Evolutionary conservation across 2,888 invertebrate genomes (phyloP), one percentile per base, ranked within the genome.

Genomic region (Dryobotodes eremita): DNA sequence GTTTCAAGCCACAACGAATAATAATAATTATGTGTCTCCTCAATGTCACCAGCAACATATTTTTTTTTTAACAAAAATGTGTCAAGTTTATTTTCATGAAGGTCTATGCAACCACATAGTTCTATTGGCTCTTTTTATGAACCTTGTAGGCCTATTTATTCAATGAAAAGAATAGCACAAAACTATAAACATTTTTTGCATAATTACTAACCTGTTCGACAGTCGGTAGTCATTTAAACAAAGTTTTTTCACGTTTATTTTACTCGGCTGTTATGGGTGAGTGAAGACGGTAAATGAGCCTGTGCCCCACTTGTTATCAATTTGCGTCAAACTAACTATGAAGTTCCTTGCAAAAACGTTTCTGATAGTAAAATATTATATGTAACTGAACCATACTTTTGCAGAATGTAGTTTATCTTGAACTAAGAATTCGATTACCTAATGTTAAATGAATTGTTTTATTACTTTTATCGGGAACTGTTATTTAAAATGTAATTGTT

Each of bases 251-350:
- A n/a, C 68, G 36, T 78, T 50, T n/a, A 73, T 71, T 84, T 86
- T 64, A 23, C 53, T 68, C 42, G 2, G 53, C 65, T 64, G 48
- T 55, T 76, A 65, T 31, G 64, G 71, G 77, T 84, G 79, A 87
- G 42, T 84, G 81, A 84, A 79, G 81, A 81, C 71, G 48, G 48
- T 46, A 74, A 86, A 79, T 71, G 87, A 86, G 75, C 26, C 23
- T 42, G 36, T 64, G 87, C 59, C 74, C 59, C 55, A 84, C 69
- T 86, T 76, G 68, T 65, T 78, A 87, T 74, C 85, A 86, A 84
- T 80, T 82, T 87, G 31, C 64, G 68, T 71, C 68, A 73, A 81
- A 84, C 64, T 69, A 61, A 61, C n/a, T 80, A 65, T 53, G 23
- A 59, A 75, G 36, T 71, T 64, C 20, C 42, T 55, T 26, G 46